phyloP scores from a whole-genome alignment of 2,888 invertebrate species.

The Caenorhabditis japonica region DNA sequence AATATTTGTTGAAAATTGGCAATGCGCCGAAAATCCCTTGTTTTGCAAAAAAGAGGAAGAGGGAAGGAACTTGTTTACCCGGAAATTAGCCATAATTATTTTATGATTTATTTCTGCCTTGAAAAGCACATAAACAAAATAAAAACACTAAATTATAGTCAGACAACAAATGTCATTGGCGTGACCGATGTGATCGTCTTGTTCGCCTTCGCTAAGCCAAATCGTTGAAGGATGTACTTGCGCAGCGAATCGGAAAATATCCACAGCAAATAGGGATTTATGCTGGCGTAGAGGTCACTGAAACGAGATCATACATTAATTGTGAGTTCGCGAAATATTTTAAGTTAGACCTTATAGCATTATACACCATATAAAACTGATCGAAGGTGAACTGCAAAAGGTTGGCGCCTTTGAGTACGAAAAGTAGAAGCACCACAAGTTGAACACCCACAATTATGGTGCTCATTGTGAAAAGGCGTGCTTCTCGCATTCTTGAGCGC shows the following conservation, averaged over 20 bases:
- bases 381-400: slow-evolving; percentile 26
- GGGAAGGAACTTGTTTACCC: no score
- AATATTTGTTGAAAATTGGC: no score
- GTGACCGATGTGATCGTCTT: slow-evolving; percentile 23
- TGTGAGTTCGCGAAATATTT: neutral
- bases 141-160: no score
- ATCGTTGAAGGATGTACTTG: slow-evolving; percentile 28
- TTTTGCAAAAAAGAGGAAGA: no score
- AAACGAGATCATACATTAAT: slow-evolving; percentile 1
- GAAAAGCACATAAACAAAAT: no score
- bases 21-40: no score
- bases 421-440: slow-evolving; percentile 19
- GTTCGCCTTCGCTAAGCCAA: slow-evolving; percentile 23
- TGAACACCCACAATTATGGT: slow-evolving; percentile 45
- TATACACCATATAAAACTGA: slow-evolving; percentile 44
- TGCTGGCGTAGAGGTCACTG: slow-evolving; percentile 44
- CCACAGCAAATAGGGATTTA: slow-evolving; percentile 41
- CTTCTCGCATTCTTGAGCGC: slow-evolving; percentile 26
- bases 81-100: no score
- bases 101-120: no score
- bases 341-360: slow-evolving; percentile 18
- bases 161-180: slow-evolving; percentile 24
- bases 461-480: slow-evolving; percentile 43
- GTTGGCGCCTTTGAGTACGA: slow-evolving; percentile 28
- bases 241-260: slow-evolving; percentile 38